Percentiles rank a stretch among this genome's conserved stretches.
These are phyloP conservation scores for Bombycilla garrulus DNA, from an alignment of 2,113 vertebrate species.

Conservation along the genomic window DNA sequence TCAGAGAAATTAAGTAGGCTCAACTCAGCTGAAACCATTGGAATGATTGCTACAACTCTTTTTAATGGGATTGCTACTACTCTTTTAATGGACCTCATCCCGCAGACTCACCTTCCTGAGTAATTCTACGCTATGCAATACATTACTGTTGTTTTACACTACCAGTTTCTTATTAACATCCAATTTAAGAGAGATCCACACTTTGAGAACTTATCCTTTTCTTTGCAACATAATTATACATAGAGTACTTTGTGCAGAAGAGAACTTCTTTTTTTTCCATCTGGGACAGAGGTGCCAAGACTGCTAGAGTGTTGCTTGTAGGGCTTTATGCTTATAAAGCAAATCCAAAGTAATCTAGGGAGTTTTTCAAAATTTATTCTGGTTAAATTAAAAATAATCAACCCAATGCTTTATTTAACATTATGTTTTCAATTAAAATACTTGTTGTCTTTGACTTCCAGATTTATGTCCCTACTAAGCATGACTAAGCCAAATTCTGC, in stretches of 20 bases:
- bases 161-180: not conserved
- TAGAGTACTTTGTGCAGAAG: not conserved
- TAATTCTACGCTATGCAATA: not conserved
- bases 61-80: constrained; percentile 13
- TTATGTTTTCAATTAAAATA: not conserved
- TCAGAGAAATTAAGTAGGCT: not conserved
- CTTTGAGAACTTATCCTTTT: not conserved
- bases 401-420: not conserved
- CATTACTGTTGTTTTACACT: not conserved
- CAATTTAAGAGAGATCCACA: not conserved
- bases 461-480: not conserved
- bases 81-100: constrained; percentile 12
- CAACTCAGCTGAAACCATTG: constrained; percentile 19
- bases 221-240: constrained; percentile 2
- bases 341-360: not conserved
- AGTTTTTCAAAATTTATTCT: not conserved
- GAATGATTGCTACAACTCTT: constrained; percentile 31
- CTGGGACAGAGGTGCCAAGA: not conserved
- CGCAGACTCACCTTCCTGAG: not conserved
- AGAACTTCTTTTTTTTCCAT: not conserved
- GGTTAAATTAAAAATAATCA: constrained; percentile 4
- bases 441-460: not conserved
- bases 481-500: not conserved
- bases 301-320: not conserved
- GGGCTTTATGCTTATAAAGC: not conserved